These are phyloP conservation scores for Palloptera scutellata DNA, from an alignment of 2,888 invertebrate genomes.

Conservation along the genomic window DNA sequence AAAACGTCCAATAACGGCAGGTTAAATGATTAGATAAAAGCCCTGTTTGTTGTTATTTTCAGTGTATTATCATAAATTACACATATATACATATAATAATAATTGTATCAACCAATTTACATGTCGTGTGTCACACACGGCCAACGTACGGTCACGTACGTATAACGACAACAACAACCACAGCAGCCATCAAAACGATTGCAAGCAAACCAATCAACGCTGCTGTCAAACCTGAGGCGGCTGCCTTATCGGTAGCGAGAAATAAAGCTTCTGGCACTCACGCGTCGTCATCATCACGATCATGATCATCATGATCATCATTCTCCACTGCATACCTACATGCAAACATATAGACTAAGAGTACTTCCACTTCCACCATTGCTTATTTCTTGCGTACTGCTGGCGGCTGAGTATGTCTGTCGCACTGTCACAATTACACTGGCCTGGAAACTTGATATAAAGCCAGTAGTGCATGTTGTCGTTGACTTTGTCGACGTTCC, in stretches of 20 bases:
- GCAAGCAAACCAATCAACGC: conserved; percentile 57
- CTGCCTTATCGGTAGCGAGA: conserved; percentile 58
- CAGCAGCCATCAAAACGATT: conserved; percentile 29
- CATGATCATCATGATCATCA: conserved; percentile 7
- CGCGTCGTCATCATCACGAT: conserved; percentile 39
- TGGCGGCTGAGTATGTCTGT: background rate
- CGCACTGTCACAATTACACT: conserved; percentile 6
- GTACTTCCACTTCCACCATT: background rate
- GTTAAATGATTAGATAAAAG: too few relatives aligned
- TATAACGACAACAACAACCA: conserved; percentile 22
- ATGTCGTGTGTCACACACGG: conserved; percentile 52
- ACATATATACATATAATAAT: conserved; percentile 8
- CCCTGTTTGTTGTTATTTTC: too few relatives aligned
- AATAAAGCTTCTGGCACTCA: conserved; percentile 61
- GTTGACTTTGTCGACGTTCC: background rate
- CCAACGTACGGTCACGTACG: conserved; percentile 9
- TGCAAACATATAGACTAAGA: background rate
- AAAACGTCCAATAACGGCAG: too few relatives aligned
- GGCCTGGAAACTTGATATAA: background rate
- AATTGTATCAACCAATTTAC: conserved; percentile 51
- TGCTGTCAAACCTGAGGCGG: conserved; percentile 49
- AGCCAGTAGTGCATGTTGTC: conserved; percentile 7
- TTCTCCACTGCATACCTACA: background rate
- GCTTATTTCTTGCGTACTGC: background rate
- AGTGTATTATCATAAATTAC: too few relatives aligned